Conservation (phyloP, 35 echinoderm and acorn worm species). For the Apostichopus californicus region DNA sequence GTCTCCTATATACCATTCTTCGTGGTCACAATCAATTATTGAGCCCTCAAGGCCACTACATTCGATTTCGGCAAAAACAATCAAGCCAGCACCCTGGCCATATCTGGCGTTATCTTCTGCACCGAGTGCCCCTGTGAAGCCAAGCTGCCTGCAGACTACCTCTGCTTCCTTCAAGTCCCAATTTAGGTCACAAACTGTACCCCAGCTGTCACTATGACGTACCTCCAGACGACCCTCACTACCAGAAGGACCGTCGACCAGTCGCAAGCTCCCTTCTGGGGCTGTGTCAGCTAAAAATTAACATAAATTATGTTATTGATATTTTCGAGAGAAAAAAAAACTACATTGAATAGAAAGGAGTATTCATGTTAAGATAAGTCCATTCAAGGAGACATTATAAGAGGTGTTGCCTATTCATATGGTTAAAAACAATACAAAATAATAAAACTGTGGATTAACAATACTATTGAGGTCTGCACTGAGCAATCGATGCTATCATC, state of each 20-base stretch:
- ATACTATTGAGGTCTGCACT: too few relatives aligned
- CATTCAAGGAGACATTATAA: too few relatives aligned
- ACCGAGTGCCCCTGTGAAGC: not conserved
- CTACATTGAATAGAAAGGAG: not conserved
- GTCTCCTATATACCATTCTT: not conserved
- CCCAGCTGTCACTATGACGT: too few relatives aligned
- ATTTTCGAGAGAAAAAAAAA: not conserved
- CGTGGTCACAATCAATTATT: slow-evolving; percentile 15
- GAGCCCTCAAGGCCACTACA: slow-evolving; percentile 45
- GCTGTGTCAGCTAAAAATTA: not conserved
- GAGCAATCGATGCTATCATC: too few relatives aligned
- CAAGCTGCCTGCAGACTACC: too few relatives aligned
- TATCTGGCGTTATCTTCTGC: not conserved
- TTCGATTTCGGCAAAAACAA: slow-evolving; percentile 50
- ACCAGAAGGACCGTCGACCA: not conserved
- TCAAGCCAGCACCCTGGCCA: slow-evolving; percentile 6
- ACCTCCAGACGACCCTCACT: not conserved
- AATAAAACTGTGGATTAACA: too few relatives aligned
- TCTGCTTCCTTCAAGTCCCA: too few relatives aligned
- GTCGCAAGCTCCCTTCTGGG: slow-evolving; percentile 16
- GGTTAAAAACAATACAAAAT: too few relatives aligned
- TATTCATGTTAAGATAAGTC: not conserved
- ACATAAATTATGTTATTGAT: not conserved
- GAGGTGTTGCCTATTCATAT: too few relatives aligned
- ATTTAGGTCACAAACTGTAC: too few relatives aligned